Conservation (phyloP, 2,797 vertebrate genomes). For the Amniataba percoides region DNA sequence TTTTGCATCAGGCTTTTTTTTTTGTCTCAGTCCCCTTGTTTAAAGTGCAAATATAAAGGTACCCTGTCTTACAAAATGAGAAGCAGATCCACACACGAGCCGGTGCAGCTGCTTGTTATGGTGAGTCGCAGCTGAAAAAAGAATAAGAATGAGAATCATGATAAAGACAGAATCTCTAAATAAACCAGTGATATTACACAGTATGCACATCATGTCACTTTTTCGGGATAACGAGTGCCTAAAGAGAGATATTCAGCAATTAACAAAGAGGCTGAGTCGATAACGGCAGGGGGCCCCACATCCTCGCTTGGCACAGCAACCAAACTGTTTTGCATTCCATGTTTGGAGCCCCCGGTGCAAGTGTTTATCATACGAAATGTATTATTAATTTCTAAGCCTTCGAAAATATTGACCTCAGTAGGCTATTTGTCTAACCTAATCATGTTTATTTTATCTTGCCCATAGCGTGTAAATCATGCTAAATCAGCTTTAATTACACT, state of each 20-base stretch:
- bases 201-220: constrained; percentile 15
- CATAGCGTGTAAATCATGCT: constrained; percentile 82
- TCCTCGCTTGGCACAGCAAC: constrained; percentile 35
- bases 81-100: constrained; percentile 8
- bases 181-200: constrained; percentile 41
- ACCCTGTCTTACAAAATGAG: constrained; percentile 9
- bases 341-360: constrained; percentile 52
- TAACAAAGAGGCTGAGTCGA: constrained; percentile 44
- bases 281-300: constrained; percentile 67
- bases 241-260: constrained; percentile 50
- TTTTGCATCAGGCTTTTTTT: constrained; percentile 52
- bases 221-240: constrained; percentile 40
- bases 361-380: constrained; percentile 79
- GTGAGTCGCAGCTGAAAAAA: constrained; percentile 5
- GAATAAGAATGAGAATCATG: not conserved
- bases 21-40: constrained; percentile 1
- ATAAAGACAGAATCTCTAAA: not conserved
- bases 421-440: constrained; percentile 82
- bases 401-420: constrained; percentile 84
- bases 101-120: not conserved
- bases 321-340: constrained; percentile 66
- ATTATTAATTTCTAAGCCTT: constrained; percentile 85
- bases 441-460: constrained; percentile 83
- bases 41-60: constrained; percentile 11
- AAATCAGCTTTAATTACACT: constrained; percentile 85